phyloP scores from a whole-genome alignment of 2,888 invertebrate genomes.

The Malacosoma neustria region DNA sequence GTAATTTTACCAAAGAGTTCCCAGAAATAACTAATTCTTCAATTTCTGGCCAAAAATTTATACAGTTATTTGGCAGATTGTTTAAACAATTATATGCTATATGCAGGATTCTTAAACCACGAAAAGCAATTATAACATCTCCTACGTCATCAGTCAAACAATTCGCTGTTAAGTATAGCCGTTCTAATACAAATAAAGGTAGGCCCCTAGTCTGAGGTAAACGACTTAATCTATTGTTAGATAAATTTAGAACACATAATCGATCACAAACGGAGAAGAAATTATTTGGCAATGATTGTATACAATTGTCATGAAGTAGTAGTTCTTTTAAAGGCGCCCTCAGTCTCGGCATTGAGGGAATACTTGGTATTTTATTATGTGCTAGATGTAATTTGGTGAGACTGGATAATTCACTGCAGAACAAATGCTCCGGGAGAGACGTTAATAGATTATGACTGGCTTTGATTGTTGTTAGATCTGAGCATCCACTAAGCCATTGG shows the following conservation, averaged over 20 bases:
- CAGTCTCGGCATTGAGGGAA: conserved; percentile 81
- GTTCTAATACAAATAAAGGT: conserved; percentile 78
- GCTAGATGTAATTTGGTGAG: conserved; percentile 84
- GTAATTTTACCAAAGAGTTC: conserved; percentile 83
- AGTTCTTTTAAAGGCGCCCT: conserved; percentile 80
- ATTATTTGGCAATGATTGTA: conserved; percentile 83
- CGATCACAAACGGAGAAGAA: conserved; percentile 81
- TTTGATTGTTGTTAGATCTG: conserved; percentile 80
- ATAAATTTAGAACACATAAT: conserved; percentile 82
- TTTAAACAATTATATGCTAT: conserved; percentile 87
- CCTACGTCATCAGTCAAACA: conserved; percentile 81
- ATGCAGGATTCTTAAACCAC: conserved; percentile 81
- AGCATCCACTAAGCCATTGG: conserved; percentile 85
- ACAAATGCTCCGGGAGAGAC: conserved; percentile 81
- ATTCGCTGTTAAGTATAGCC: conserved; percentile 84
- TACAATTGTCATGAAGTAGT: conserved; percentile 85
- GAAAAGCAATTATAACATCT: conserved; percentile 78
- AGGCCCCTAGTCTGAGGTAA: conserved; percentile 78
- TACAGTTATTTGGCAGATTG: conserved; percentile 81
- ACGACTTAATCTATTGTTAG: conserved; percentile 84
- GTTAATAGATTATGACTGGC: conserved; percentile 84
- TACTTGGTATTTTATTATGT: conserved; percentile 83
- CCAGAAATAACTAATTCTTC: conserved; percentile 90
- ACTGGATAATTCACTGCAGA: conserved; percentile 82
- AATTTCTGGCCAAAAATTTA: conserved; percentile 83